These are phyloP conservation scores for Drosophila kohkoa DNA, from an alignment of 1,140 invertebrate genomes.

Conservation along the genomic window DNA sequence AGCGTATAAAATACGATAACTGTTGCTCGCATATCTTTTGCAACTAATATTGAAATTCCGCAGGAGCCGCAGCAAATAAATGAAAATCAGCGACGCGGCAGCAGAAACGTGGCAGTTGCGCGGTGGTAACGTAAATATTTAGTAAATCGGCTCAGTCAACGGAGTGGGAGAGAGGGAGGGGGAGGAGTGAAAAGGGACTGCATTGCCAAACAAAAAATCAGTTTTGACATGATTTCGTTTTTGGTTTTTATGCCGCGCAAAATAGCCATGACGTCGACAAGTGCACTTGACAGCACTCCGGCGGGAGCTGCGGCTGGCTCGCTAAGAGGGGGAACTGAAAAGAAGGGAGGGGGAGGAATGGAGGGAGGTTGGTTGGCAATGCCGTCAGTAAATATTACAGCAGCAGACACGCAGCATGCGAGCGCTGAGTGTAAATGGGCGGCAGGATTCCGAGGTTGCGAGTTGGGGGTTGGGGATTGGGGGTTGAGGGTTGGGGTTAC, in stretches of 20 bases:
- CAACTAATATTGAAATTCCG: constrained; percentile 80
- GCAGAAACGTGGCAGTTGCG: not conserved
- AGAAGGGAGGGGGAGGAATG: not conserved
- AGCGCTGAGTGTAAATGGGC: not conserved
- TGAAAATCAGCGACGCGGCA: constrained; percentile 53
- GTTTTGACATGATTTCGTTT: constrained; percentile 68
- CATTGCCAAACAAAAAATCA: constrained; percentile 60
- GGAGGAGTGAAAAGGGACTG: not conserved
- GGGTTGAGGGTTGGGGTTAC: constrained; percentile 3
- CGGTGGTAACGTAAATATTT: constrained; percentile 71
- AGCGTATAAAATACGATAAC: constrained; percentile 12
- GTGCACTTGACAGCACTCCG: constrained; percentile 78
- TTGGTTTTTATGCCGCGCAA: constrained; percentile 64
- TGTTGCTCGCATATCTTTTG: constrained; percentile 59
- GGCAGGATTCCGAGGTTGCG: not conserved
- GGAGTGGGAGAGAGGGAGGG: constrained; percentile 1
- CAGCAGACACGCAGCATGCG: constrained; percentile 55
- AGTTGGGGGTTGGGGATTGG: not conserved
- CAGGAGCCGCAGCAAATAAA: constrained; percentile 61
- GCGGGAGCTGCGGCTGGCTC: constrained; percentile 27
- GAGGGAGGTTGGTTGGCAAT: constrained; percentile 36
- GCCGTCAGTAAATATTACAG: constrained; percentile 75
- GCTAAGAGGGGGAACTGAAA: not conserved
- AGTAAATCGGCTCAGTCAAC: constrained; percentile 78
- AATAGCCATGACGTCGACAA: constrained; percentile 82